A percentile compares a stretch with the other conserved stretches of the same genome.
Conservation (phyloP, 1,140 invertebrate genomes). For the Zaprionus davidi region DNA sequence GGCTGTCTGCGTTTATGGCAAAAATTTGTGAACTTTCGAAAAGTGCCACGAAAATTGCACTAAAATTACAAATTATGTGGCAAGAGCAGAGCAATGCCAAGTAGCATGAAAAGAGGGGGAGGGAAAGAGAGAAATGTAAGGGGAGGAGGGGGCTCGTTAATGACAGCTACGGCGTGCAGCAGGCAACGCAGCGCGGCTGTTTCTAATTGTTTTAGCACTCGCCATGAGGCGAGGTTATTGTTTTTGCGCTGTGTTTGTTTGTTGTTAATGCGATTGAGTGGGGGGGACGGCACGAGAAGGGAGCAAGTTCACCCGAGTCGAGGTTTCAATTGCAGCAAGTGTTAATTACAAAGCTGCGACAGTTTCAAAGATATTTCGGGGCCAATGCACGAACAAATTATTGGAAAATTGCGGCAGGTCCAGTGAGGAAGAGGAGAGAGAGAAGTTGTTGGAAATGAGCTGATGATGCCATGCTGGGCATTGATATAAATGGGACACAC, state of each 20-base stretch:
- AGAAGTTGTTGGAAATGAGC: not conserved
- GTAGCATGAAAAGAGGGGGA: not conserved
- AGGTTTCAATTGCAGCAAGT: conserved; percentile 30
- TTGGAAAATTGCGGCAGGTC: conserved; percentile 24
- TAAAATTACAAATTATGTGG: conserved; percentile 59
- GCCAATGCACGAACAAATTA: conserved; percentile 51
- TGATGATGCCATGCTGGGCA: no score
- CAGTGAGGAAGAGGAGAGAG: not conserved
- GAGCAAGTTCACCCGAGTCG: not conserved
- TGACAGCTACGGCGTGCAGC: conserved; percentile 43
- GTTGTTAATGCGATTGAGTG: conserved; percentile 46
- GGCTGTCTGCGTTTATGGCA: conserved; percentile 41
- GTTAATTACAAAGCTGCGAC: conserved; percentile 66
- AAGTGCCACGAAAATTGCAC: conserved; percentile 59
- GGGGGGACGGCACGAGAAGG: no score
- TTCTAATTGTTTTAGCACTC: conserved; percentile 78
- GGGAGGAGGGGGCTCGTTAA: conserved; percentile 62
- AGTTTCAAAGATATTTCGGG: conserved; percentile 60
- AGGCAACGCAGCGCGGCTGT: conserved; percentile 59
- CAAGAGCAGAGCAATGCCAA: not conserved
- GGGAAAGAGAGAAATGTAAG: no score
- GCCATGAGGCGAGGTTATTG: conserved; percentile 26
- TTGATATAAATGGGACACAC: not conserved
- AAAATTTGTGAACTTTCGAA: conserved; percentile 40
- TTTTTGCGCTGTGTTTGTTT: conserved; percentile 41